phyloP scores from a whole-genome alignment of 2,113 vertebrate species.

The Otocyon megalotis region DNA sequence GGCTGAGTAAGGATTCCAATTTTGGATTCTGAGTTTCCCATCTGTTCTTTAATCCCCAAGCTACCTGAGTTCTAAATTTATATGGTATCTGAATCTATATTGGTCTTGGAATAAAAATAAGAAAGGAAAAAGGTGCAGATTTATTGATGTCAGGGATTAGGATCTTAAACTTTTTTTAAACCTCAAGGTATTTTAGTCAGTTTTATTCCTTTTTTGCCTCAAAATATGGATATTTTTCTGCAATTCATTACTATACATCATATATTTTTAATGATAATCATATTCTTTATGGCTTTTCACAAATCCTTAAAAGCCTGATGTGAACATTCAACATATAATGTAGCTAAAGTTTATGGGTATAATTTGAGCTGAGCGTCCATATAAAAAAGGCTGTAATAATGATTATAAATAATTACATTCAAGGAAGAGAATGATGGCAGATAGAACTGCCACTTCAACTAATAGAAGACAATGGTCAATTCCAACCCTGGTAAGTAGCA shows the following conservation, averaged over 20 bases:
- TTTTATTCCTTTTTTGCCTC: not conserved
- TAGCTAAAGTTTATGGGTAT: conserved; percentile 54
- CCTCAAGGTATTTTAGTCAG: conserved; percentile 45
- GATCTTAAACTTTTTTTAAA: conserved; percentile 30
- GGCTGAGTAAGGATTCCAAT: conserved; percentile 36
- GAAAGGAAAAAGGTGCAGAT: not conserved
- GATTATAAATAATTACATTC: conserved; percentile 61
- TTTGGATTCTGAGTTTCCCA: conserved; percentile 59
- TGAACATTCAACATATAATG: conserved; percentile 51
- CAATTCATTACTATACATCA: not conserved
- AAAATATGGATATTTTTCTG: conserved; percentile 34
- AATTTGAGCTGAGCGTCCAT: conserved; percentile 64
- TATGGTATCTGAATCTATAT: conserved; percentile 59
- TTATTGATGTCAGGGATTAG: conserved; percentile 38
- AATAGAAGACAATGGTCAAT: not conserved
- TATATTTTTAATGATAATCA: conserved; percentile 57
- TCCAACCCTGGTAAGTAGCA: not conserved
- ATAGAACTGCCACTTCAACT: not conserved
- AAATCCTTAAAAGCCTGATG: conserved; percentile 48
- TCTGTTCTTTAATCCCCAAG: conserved; percentile 67
- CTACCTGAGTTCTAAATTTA: conserved; percentile 64
- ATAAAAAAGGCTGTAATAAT: conserved; percentile 55
- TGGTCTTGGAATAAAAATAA: conserved; percentile 62
- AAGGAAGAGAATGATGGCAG: conserved; percentile 37
- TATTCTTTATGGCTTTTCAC: conserved; percentile 41